Conservation (phyloP, 1,140 invertebrate genomes). For the Frieseomelitta varia region DNA sequence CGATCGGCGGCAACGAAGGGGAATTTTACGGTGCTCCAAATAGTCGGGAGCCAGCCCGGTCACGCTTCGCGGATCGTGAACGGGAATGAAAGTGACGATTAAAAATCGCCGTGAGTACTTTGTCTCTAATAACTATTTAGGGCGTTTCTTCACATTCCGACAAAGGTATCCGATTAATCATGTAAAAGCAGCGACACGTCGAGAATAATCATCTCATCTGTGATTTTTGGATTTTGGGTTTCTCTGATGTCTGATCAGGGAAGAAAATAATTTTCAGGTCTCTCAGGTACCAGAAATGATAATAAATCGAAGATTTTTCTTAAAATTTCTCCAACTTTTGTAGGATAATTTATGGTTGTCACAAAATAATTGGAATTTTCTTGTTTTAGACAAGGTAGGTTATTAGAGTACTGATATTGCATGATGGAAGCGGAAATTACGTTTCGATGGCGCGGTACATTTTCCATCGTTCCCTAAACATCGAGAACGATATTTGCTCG, state of each 20-base stretch:
- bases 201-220: too few species aligned
- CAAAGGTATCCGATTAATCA: too few species aligned
- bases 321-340: too few species aligned
- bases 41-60: conserved; percentile 54
- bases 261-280: neutral
- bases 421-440: neutral
- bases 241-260: too few species aligned
- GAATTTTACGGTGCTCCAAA: conserved; percentile 68
- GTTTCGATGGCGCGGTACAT: neutral
- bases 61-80: conserved; percentile 59
- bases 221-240: too few species aligned
- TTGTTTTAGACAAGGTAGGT: neutral
- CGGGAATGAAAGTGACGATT: conserved; percentile 70
- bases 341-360: neutral
- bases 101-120: conserved; percentile 45
- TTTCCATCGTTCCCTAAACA: conserved; percentile 7
- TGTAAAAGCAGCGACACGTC: too few species aligned
- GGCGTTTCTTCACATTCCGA: neutral
- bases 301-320: neutral
- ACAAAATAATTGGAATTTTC: neutral
- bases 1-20: conserved; percentile 64
- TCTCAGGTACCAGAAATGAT: neutral
- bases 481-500: neutral
- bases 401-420: neutral
- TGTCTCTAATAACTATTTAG: neutral